Evolutionary conservation across 2,113 vertebrate species (phyloP).

Genomic region (Pampusana beccarii): DNA sequence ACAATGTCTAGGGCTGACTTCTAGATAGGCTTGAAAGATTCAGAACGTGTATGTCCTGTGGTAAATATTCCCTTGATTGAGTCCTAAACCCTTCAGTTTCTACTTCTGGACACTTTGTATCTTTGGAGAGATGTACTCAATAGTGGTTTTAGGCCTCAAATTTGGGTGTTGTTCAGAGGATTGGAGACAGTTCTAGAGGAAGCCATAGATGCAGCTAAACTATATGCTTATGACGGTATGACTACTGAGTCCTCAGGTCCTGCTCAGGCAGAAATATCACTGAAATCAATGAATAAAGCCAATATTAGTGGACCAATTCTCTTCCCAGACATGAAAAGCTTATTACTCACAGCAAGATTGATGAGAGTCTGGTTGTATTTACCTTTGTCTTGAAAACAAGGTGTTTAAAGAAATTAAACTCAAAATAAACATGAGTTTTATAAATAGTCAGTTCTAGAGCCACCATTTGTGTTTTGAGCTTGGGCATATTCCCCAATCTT

Average conservation of each 20-base stretch:
- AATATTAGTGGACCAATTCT: background rate
- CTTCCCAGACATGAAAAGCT: background rate
- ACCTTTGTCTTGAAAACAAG: background rate
- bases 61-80: background rate
- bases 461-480: background rate
- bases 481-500: background rate
- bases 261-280: background rate
- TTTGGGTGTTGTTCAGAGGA: background rate
- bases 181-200: background rate
- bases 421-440: background rate
- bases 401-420: background rate
- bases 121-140: background rate
- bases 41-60: background rate
- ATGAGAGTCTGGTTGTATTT: background rate
- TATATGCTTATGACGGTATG: accelerated
- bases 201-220: background rate
- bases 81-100: background rate
- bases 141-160: background rate
- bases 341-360: background rate
- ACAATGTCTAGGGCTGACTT: background rate
- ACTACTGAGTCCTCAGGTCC: background rate
- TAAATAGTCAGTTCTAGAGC: background rate
- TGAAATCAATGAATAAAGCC: background rate
- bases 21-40: background rate
- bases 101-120: background rate